A percentile compares a stretch with the other conserved stretches of the same genome.
Evolutionary conservation across 2,113 vertebrate species (phyloP).

Genomic region (Istiophorus platypterus): DNA sequence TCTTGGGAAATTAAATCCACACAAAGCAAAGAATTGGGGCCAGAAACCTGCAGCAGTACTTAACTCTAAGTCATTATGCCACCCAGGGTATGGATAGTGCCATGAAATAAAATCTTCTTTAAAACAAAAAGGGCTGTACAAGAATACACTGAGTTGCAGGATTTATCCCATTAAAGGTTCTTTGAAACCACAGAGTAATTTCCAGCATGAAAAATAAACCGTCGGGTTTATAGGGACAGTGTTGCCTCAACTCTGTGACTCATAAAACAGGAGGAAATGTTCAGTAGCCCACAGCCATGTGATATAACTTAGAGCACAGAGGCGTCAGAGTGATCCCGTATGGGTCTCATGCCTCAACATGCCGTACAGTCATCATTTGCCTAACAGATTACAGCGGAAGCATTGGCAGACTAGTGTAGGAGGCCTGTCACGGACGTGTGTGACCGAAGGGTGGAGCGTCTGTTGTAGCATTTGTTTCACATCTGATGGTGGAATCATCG

Average conservation of each 20-base stretch:
- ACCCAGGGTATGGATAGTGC: not conserved
- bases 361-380: slow-evolving; percentile 5
- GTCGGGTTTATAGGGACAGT: no score
- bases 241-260: not conserved
- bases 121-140: no score
- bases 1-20: slow-evolving; percentile 10
- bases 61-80: no score
- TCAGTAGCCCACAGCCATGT: not conserved
- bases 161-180: not conserved
- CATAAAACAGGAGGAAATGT: slow-evolving; percentile 11
- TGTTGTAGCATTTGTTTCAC: not conserved
- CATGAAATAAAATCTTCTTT: not conserved
- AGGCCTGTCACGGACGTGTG: not conserved
- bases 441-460: no score
- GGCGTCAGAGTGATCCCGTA: not conserved
- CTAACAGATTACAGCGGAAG: slow-evolving; percentile 1
- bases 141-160: not conserved
- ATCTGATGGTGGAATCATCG: not conserved
- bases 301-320: not conserved
- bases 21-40: not conserved
- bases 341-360: not conserved
- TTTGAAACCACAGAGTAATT: not conserved
- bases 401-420: not conserved
- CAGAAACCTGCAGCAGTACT: not conserved
- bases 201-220: not conserved